Evolutionary conservation across 2,888 invertebrate genomes (phyloP).

Genomic region (Charanyca ferruginea): DNA sequence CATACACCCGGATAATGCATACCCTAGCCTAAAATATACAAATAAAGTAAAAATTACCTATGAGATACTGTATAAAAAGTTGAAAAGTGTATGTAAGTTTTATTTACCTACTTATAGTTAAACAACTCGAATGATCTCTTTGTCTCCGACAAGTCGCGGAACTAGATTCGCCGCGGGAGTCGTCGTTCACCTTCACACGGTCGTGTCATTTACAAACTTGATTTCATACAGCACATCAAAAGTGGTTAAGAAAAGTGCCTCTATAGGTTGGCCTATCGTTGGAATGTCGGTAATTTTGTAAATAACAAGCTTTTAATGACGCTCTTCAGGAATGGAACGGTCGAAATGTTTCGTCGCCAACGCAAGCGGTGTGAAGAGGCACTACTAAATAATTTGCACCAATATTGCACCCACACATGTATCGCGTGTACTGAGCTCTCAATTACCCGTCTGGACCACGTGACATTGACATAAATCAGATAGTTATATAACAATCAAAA

Average conservation of each 20-base stretch:
- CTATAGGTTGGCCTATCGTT: slow-evolving; percentile 3
- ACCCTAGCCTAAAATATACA: too few species aligned
- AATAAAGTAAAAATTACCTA: too few species aligned
- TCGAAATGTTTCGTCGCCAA: slow-evolving; percentile 6
- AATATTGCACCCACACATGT: slow-evolving; percentile 38
- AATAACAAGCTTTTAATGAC: slow-evolving; percentile 20
- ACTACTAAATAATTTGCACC: slow-evolving; percentile 31
- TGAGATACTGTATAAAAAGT: too few species aligned
- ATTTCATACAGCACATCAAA: slow-evolving; percentile 41
- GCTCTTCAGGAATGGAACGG: slow-evolving; percentile 7
- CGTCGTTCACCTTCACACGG: slow-evolving; percentile 52
- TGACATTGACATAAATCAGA: slow-evolving; percentile 63
- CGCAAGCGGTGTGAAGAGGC: slow-evolving; percentile 4
- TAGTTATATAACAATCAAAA: slow-evolving; percentile 64
- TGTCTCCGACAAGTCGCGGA: slow-evolving; percentile 24
- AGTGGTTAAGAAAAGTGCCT: slow-evolving; percentile 20
- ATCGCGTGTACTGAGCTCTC: slow-evolving; percentile 40
- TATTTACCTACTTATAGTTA: not conserved
- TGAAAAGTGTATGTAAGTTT: too few species aligned
- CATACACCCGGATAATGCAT: too few species aligned
- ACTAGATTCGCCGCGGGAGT: slow-evolving; percentile 12
- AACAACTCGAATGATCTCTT: slow-evolving; percentile 2
- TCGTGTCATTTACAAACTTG: slow-evolving; percentile 49
- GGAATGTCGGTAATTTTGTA: slow-evolving; percentile 14
- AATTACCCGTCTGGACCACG: slow-evolving; percentile 59